Base-by-base conservation (phyloP, 2,113 vertebrate genomes). In the Nematolebias whitei region DNA sequence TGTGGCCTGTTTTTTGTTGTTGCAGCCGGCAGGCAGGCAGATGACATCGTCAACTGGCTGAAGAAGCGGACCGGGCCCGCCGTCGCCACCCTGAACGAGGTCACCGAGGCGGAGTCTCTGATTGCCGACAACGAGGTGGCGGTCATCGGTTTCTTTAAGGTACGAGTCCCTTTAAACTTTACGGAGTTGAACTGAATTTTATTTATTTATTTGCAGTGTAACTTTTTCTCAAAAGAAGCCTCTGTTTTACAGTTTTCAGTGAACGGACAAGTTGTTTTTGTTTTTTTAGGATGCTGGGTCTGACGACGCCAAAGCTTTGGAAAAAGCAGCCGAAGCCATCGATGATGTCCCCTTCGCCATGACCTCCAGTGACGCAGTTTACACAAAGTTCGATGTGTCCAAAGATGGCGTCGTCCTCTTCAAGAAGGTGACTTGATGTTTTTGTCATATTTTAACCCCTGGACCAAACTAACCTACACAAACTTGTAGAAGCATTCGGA, bases 81-180 rank as follows among this genome's bases (percentile, higher is more conserved):
- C 0, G 96, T 97, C 0, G 43, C 90, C 10, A 82, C 88, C 0
- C 76, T 99, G 81, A 1, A 54, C 0, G 94, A 94, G 0, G 80
- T 86, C 16, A 83, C 91, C 0, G 91, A 94, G 2, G 93, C 93
- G 0, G 94, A 96, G 67, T 73, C 92, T 0, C 50, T 98, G 22
- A 91, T 98, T 50, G 95, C 95, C 0, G 93, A 95, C 85, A 95
- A 77, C 0, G 96, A 99, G 43, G 98, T 99, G 65, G 91, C 88
- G 0, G 94, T 98, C 79, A 92, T 99, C 7, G 98, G 98, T 0
- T 98, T 99, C 90, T 99, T 99, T 73, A 97, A 99, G 96, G 98
- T 99, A 51, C 84, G 29, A 43, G 20, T 23, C 4, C 59, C 29
- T 20, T 4, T 12, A 11, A 15, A n/a, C n/a, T 32, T 32, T 4